Percentiles rank a stretch among this genome's conserved stretches.
phyloP scores from a whole-genome alignment of 2,888 invertebrate species.

The Capitulum mitella region DNA sequence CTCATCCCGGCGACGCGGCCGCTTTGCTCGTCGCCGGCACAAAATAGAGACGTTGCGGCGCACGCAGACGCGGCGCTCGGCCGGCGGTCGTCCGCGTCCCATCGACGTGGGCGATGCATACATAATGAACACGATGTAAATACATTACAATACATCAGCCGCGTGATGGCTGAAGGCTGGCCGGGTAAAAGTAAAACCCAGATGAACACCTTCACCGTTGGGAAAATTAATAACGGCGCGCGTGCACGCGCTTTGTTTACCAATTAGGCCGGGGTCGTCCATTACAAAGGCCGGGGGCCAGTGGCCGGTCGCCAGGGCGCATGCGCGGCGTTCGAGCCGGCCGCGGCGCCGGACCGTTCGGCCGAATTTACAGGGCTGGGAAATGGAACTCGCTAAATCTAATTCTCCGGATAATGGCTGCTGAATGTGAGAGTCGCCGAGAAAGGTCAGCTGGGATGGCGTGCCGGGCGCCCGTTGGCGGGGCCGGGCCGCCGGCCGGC shows the following conservation, averaged over 20 bases:
- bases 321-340: not conserved
- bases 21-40: not conserved
- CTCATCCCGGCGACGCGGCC: not conserved
- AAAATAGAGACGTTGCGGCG: not conserved
- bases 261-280: not conserved
- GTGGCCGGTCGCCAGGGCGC: not conserved
- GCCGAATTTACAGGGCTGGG: constrained; percentile 9
- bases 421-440: constrained; percentile 17
- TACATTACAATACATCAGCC: constrained; percentile 21
- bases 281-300: not conserved
- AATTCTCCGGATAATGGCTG: constrained; percentile 7
- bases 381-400: constrained; percentile 21
- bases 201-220: not conserved
- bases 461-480: not conserved
- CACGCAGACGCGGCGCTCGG: not conserved
- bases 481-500: not conserved
- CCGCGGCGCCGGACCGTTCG: not conserved
- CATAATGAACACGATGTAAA: constrained; percentile 12
- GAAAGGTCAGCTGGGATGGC: not conserved
- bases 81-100: not conserved
- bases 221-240: not conserved
- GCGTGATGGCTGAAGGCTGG: constrained; percentile 6
- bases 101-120: constrained; percentile 18
- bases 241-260: constrained; percentile 20
- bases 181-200: not conserved